Conservation (phyloP, 2,113 vertebrate species). For the Melanostigma gelatinosum region DNA sequence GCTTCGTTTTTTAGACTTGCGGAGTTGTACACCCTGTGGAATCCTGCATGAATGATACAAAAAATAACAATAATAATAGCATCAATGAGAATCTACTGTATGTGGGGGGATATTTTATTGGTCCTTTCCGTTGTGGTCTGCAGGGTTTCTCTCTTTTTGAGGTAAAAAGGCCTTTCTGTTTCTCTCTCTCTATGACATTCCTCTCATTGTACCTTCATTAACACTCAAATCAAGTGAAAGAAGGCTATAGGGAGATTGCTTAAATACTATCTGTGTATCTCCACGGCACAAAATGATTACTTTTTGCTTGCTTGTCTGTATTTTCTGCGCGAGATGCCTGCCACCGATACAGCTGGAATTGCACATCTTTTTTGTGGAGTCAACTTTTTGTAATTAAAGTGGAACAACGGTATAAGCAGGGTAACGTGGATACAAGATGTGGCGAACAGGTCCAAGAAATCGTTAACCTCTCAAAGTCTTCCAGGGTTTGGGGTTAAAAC, state of each 20-base stretch:
- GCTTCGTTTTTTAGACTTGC: conserved; percentile 83
- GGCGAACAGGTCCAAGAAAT: conserved; percentile 47
- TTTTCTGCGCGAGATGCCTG: conserved; percentile 78
- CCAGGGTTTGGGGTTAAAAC: conserved; percentile 74
- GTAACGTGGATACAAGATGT: conserved; percentile 34
- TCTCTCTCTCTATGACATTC: conserved; percentile 71
- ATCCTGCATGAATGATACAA: conserved; percentile 86
- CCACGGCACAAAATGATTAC: conserved; percentile 45
- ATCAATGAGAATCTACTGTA: conserved; percentile 81
- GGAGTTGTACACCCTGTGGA: conserved; percentile 81
- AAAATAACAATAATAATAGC: conserved; percentile 67
- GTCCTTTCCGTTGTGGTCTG: conserved; percentile 78
- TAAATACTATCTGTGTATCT: conserved; percentile 40
- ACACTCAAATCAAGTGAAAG: conserved; percentile 52
- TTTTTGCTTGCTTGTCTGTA: conserved; percentile 75
- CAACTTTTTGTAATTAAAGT: conserved; percentile 63
- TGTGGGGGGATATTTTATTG: conserved; percentile 65
- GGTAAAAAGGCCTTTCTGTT: conserved; percentile 69
- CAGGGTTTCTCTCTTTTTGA: conserved; percentile 76
- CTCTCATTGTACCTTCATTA: conserved; percentile 69
- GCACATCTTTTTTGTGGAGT: conserved; percentile 74
- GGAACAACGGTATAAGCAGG: conserved; percentile 64
- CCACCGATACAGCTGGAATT: conserved; percentile 69
- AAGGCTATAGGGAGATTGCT: conserved; percentile 42
- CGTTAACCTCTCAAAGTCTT: conserved; percentile 80